A percentile compares a stretch with the other conserved stretches of the same genome.
Evolutionary conservation across 2,113 vertebrate species (phyloP).

Genomic region (Recurvirostra avosetta): DNA sequence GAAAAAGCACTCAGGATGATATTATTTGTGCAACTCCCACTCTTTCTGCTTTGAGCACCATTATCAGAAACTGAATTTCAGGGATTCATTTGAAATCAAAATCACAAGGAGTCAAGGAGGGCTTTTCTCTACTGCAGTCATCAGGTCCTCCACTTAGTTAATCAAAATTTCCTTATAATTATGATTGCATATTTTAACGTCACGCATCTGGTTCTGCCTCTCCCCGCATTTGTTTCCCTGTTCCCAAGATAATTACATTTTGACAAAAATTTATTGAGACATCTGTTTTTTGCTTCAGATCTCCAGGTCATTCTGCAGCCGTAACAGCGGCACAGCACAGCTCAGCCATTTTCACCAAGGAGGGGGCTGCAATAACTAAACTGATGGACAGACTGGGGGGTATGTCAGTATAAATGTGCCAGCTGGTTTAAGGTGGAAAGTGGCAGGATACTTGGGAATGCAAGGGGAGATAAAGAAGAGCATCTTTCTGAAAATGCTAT

Average conservation of each 20-base stretch:
- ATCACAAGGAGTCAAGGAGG: background rate
- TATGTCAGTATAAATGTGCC: background rate
- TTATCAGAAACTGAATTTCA: background rate
- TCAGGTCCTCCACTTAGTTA: conserved; percentile 27
- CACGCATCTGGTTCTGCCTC: conserved; percentile 67
- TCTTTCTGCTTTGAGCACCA: conserved; percentile 7
- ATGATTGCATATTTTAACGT: conserved; percentile 64
- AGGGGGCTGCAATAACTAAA: background rate
- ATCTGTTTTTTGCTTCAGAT: conserved; percentile 75
- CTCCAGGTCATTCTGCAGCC: conserved; percentile 59
- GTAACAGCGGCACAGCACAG: background rate
- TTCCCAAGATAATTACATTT: conserved; percentile 73
- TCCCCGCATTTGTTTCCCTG: conserved; percentile 64
- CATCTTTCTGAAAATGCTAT: background rate
- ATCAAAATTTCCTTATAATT: conserved; percentile 64
- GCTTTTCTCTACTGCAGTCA: background rate
- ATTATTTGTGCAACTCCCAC: background rate
- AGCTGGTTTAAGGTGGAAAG: background rate
- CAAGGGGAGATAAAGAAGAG: background rate
- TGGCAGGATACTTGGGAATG: background rate
- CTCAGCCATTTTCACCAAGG: background rate
- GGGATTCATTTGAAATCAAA: background rate
- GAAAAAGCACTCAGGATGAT: conserved; percentile 57
- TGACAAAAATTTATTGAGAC: conserved; percentile 78
- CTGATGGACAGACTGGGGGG: background rate